Evolutionary conservation across 2,797 vertebrate species (phyloP), one percentile per base, ranked within the genome.

Genomic region (Steatocranus sp.): DNA sequence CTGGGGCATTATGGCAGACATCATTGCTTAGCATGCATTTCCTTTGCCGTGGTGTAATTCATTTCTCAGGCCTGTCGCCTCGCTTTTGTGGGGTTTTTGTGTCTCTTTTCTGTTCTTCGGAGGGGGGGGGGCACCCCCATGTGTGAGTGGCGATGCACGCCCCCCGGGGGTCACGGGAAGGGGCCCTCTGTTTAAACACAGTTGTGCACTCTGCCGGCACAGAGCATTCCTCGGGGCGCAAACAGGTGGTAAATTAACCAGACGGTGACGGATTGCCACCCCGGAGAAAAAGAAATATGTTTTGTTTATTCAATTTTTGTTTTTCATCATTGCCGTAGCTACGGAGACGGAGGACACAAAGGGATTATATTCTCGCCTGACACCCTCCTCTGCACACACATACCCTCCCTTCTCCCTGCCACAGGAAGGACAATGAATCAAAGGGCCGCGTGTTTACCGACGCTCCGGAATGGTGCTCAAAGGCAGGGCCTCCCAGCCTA

Each of bases 111-210:
- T 90, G 80, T 94, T 92, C 92, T 95, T 83, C 30, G 2, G 56
- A 49, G 88, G 86, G 88, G 88, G 34, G 41, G 79, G 53, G 11
- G 38, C 89, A 83, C 86, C 89, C 83, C 87, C 82, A 75, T 92
- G 87, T 91, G 92, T 91, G 92, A 88, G 91, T 66, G 84, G 81
- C 75, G 81, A 23, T 90, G 85, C 84, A 53, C 89, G 86, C 81
- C 94, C 91, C 58, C 91, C 54, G 12, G 87, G 93, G 95, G 95
- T 96, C 94, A 93, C 92, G 94, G 95, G 94, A 95, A 95, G 94
- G 91, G 94, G 94, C 93, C 93, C 93, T 89, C 92, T 95, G 94
- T 96, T 94, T 94, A 95, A 96, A 96, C 95, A 96, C 91, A 92
- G 93, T 92, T 88, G 90, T 89, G 92, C 91, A 79, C 92, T 92